Evolutionary conservation across 2,797 vertebrate genomes (phyloP).

Genomic region (Sandelia bainsii): DNA sequence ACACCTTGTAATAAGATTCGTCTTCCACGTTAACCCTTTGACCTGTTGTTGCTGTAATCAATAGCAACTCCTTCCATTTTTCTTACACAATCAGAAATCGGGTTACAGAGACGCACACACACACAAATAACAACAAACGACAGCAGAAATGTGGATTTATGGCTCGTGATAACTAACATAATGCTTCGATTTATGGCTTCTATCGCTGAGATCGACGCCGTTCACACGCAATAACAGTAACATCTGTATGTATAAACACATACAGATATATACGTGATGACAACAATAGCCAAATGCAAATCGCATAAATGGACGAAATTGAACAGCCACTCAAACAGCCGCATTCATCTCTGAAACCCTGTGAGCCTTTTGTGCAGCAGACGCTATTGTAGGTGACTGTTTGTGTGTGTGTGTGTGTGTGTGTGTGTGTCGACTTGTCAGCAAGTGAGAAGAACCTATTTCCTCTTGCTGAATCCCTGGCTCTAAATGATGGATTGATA

Average conservation of each 20-base stretch:
- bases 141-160: no score
- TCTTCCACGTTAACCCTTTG: slow-evolving; percentile 71
- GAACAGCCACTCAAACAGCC: slow-evolving; percentile 70
- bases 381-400: slow-evolving; percentile 40
- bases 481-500: slow-evolving; percentile 86
- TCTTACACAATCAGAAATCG: slow-evolving; percentile 17
- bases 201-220: slow-evolving; percentile 46
- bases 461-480: slow-evolving; percentile 76
- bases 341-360: slow-evolving; percentile 61
- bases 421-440: slow-evolving; percentile 64
- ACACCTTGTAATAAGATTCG: slow-evolving; percentile 59
- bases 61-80: slow-evolving; percentile 41
- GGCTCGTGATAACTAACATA: background rate
- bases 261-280: slow-evolving; percentile 13
- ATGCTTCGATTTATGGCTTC: slow-evolving; percentile 47
- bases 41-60: slow-evolving; percentile 68
- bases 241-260: slow-evolving; percentile 43
- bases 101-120: background rate
- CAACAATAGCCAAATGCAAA: slow-evolving; percentile 76
- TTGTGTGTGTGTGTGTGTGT: slow-evolving; percentile 8
- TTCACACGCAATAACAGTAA: slow-evolving; percentile 33
- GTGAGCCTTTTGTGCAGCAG: slow-evolving; percentile 60
- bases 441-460: slow-evolving; percentile 77
- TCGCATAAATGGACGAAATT: slow-evolving; percentile 77
- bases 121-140: no score